phyloP scores from a whole-genome alignment of 1,140 invertebrate species.

The Brachionus sp. region DNA sequence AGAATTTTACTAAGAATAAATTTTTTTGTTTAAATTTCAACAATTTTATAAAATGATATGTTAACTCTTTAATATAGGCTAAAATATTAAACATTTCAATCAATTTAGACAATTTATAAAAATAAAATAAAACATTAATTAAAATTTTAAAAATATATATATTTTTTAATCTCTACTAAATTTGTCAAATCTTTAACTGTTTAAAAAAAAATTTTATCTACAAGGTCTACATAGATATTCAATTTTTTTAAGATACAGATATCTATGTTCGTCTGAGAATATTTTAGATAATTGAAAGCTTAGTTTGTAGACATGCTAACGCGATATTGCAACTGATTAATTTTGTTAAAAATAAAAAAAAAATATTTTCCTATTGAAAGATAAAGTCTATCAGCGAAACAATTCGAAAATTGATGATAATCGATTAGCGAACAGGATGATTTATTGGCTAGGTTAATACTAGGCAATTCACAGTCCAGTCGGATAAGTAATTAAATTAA shows the following conservation, averaged over 20 bases:
- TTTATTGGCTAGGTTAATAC: neutral
- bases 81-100: no score
- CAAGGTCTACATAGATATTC: neutral
- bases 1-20: no score
- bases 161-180: no score
- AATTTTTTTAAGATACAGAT: neutral
- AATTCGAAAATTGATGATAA: neutral
- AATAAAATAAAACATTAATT: no score
- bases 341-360: neutral
- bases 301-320: neutral
- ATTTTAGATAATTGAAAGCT: neutral
- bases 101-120: no score
- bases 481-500: neutral
- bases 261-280: conserved; percentile 6
- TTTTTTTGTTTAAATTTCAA: no score
- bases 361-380: neutral
- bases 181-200: no score
- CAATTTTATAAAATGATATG: no score
- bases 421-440: neutral
- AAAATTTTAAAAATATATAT: no score
- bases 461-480: neutral
- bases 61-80: no score
- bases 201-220: no score
- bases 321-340: neutral
- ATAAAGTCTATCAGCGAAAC: conserved; percentile 17